Evolutionary conservation across 2,888 invertebrate species (phyloP), one percentile per base, ranked within the genome.

Genomic region (Drosophila mayaguana): DNA sequence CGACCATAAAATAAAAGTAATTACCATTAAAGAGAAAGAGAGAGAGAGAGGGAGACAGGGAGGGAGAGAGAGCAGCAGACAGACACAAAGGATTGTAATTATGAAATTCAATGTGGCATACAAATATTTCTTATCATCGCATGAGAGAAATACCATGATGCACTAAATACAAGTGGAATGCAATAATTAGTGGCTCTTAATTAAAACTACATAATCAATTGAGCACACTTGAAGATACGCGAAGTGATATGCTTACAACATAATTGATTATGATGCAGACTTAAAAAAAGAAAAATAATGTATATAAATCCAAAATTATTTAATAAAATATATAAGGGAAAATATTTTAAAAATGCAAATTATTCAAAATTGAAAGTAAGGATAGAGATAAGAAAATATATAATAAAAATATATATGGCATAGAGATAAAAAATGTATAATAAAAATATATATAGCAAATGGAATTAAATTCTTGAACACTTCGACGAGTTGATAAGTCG

Each of bases 61-160:
- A 38, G 16, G 3, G 43, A 20, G 36, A 12, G 18, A 61, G 51
- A 45, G 22, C 53, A 11, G 16, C 16, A 12, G 11, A 12, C 16
- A 12, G 8, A 16, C 8, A 54, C 54, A 68, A 63, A 50, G 61
- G 28, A 32, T 59, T 63, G 54, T 67, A 71, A 81, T 83, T 84
- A 87, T 65, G 65, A 71, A 89, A 86, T 51, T 60, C 78, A 50
- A 22, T 14, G 71, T 8, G n/a, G 53, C 59, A 53, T 56, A 56
- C 48, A 83, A 73, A 68, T 50, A 71, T 63, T 63, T 65, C 16
- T 11, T 64, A 77, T 80, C 72, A 86, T 83, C 56, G 36, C 40
- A 55, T n/a, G 38, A 28, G 42, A 28, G 42, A 60, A 67, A 77
- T 67, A 32, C 55, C 51, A 63, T 36, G 25, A 16, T 53, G 40